These are phyloP conservation scores for Leptinotarsa juncta DNA, from an alignment of 2,888 invertebrate genomes.

Conservation along the genomic window DNA sequence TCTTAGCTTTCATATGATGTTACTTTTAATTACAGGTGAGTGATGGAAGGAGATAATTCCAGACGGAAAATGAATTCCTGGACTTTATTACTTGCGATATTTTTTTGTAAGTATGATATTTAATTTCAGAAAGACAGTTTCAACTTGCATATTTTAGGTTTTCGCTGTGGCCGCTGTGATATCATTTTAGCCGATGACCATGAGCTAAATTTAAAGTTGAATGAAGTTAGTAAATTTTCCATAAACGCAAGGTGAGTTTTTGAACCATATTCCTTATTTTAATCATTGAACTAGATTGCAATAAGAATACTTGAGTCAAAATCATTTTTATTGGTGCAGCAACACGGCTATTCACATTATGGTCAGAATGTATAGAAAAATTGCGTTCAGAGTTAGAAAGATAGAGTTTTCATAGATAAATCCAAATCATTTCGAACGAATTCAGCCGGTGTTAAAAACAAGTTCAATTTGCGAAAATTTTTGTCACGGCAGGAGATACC, in stretches of 20 bases:
- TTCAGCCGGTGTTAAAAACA: too few relatives aligned
- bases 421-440: too few relatives aligned
- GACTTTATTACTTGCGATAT: constrained; percentile 9
- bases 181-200: constrained; percentile 68
- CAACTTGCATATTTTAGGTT: constrained; percentile 27
- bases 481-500: too few relatives aligned
- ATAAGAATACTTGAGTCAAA: too few relatives aligned
- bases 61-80: background rate
- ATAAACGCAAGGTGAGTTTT: constrained; percentile 69
- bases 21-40: constrained; percentile 24
- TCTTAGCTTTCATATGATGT: background rate
- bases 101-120: constrained; percentile 33
- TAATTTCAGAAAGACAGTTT: background rate
- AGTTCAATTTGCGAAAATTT: too few relatives aligned
- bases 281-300: too few relatives aligned
- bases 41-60: constrained; percentile 11
- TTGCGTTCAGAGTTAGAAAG: too few relatives aligned
- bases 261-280: too few relatives aligned
- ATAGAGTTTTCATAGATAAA: too few relatives aligned
- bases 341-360: too few relatives aligned
- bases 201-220: constrained; percentile 72
- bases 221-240: constrained; percentile 68
- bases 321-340: too few relatives aligned
- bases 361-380: too few relatives aligned
- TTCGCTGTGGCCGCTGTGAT: constrained; percentile 47